Conservation (phyloP, 2,888 invertebrate species). For the Willowsia nigromaculata region DNA sequence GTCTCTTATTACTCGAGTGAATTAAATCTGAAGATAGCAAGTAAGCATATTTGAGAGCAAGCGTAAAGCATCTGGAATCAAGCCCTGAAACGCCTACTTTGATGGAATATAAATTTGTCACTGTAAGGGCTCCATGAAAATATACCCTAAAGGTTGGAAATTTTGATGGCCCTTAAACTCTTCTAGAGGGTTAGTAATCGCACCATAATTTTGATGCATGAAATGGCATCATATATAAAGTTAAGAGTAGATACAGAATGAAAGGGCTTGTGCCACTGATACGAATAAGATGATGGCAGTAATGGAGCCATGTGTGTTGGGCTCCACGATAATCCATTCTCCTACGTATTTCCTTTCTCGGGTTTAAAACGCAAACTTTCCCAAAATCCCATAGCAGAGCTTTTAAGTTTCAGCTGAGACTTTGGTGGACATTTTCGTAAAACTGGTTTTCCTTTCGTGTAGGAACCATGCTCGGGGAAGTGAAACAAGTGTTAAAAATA, state of each 20-base stretch:
- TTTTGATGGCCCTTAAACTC: no score
- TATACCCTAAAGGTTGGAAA: no score
- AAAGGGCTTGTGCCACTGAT: neutral
- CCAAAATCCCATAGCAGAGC: neutral
- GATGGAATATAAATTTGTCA: no score
- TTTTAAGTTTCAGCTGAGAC: conserved; percentile 37
- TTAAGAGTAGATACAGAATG: no score
- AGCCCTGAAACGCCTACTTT: no score
- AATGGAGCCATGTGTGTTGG: conserved; percentile 5
- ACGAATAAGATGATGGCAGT: neutral
- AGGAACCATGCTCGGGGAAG: neutral
- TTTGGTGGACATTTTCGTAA: neutral
- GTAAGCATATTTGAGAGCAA: neutral
- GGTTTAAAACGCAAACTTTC: conserved; percentile 18
- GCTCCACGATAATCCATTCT: neutral
- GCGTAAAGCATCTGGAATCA: neutral
- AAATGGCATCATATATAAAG: no score
- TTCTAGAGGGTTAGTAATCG: no score
- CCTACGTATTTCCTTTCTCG: neutral
- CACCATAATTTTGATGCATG: no score
- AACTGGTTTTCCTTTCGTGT: neutral
- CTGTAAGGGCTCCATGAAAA: no score
- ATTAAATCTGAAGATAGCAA: conserved; percentile 7
- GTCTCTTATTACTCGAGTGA: conserved; percentile 19
- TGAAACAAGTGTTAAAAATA: neutral